Percentiles rank a stretch among this genome's conserved stretches.
phyloP scores from a whole-genome alignment of 2,113 vertebrate species.

The Thomomys bottae region DNA sequence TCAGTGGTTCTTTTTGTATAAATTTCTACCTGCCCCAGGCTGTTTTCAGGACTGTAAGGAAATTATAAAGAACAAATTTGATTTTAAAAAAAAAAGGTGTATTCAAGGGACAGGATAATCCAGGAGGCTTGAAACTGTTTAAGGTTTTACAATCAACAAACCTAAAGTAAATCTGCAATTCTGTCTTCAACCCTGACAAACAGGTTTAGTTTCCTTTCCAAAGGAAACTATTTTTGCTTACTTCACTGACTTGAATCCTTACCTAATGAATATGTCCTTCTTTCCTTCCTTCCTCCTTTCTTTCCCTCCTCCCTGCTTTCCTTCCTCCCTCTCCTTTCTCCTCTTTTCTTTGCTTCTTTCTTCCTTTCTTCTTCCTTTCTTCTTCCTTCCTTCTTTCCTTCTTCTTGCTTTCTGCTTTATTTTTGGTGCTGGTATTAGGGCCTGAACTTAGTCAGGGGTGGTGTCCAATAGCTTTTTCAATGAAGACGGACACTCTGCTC shows the following conservation, averaged over 20 bases:
- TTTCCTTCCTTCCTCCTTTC: no score
- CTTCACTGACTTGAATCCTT: not conserved
- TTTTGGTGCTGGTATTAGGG: no score
- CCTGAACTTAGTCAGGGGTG: no score
- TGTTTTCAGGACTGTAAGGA: conserved; percentile 47
- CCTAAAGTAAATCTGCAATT: not conserved
- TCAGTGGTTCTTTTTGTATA: conserved; percentile 22
- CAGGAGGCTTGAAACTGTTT: conserved; percentile 45
- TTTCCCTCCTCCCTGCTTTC: no score
- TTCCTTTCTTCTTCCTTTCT: no score
- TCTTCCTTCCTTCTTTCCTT: no score
- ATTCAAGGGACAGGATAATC: conserved; percentile 43
- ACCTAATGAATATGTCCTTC: not conserved
- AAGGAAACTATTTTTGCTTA: not conserved
- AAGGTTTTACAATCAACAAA: not conserved
- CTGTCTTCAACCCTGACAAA: not conserved
- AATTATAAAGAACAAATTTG: not conserved
- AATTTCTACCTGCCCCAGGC: conserved; percentile 30
- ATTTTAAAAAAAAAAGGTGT: conserved; percentile 19
- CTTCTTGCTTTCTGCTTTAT: no score
- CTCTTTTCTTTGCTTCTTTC: no score
- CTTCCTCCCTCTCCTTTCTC: no score
- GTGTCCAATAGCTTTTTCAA: no score
- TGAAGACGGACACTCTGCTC: no score
- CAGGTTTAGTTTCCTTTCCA: not conserved